Evolutionary conservation across 1,140 invertebrate genomes (phyloP), one percentile per base, ranked within the genome.

Genomic region (Dolichoris vasculosae): DNA sequence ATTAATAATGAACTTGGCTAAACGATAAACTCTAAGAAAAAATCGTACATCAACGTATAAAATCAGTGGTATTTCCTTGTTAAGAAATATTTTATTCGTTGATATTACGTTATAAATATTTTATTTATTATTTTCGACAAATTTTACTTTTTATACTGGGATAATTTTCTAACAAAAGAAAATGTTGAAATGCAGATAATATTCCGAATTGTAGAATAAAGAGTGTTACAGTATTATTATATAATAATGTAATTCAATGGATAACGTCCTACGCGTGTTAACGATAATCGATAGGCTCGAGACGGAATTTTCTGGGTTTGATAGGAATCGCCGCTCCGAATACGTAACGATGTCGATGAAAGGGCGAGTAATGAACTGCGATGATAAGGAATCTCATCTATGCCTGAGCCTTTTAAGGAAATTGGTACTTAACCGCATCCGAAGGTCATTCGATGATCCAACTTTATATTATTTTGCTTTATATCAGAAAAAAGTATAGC

Each of bases 371-470:
- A 71, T 64, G 77, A 84, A 63, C 46, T 38, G 46, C 48, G 26
- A 67, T 17, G 77, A 80, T 84, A 80, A 84, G 30, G 15, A 69
- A 80, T 71, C 35, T 48, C 64, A 63, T 84, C 43, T 79, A 6
- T n/a, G 51, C n/a, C 43, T 84, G 75, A 85, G 78, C 51, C 55
- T 40, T n/a, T 81, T 76, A 75, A 81, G 78, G 78, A 85, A 85
- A 85, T 82, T 75, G 78, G 67, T 77, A 76, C 78, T 85, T 81
- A 76, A 82, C 84, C 78, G 67, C 71, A 73, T 81, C 84, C 55
- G 23, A 20, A n/a, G 64, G 75, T 63, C 46, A 38, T 26, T 30
- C 40, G 48, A 43, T 51, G n/a, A 80, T 82, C 38, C 73, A 76
- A 76, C 51, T 20, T 40, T 0, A 30, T 32, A n/a, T 55, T 11